A percentile compares a stretch with the other conserved stretches of the same genome.
phyloP scores from a whole-genome alignment of 2,888 invertebrate genomes.

The Synanthedon tipuliformis region DNA sequence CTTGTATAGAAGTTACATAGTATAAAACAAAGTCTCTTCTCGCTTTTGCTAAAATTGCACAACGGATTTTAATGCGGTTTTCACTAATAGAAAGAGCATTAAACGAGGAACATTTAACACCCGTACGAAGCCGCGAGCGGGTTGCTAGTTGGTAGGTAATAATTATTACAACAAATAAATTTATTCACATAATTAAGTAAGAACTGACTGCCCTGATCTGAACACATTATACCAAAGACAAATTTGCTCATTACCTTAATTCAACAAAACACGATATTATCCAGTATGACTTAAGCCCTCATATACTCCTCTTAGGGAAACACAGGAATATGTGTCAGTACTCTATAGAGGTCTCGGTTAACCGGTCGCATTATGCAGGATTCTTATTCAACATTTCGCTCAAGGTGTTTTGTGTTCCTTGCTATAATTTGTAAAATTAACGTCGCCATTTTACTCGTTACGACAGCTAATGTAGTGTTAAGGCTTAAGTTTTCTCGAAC shows the following conservation, averaged over 20 bases:
- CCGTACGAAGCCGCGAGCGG: no score
- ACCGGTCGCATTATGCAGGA: conserved; percentile 1
- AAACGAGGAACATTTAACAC: no score
- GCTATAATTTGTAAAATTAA: conserved; percentile 3
- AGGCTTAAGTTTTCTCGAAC: not conserved
- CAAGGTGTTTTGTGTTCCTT: conserved; percentile 16
- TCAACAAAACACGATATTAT: conserved; percentile 18
- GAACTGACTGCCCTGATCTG: conserved; percentile 20
- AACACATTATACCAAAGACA: conserved; percentile 30
- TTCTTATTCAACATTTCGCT: conserved; percentile 14
- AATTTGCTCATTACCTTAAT: conserved; percentile 39
- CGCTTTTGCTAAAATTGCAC: no score
- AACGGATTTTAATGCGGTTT: no score
- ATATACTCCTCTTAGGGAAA: not conserved
- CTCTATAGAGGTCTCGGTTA: conserved; percentile 2
- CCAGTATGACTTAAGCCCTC: conserved; percentile 14
- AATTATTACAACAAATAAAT: conserved; percentile 14
- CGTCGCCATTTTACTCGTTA: not conserved
- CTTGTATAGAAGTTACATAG: no score
- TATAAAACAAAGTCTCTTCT: no score
- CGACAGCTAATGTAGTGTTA: not conserved
- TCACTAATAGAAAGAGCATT: no score
- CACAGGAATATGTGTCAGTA: not conserved
- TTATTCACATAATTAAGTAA: conserved; percentile 11
- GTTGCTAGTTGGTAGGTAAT: not conserved